phyloP scores from a whole-genome alignment of 2,113 vertebrate genomes.

The Etheostoma cragini region DNA sequence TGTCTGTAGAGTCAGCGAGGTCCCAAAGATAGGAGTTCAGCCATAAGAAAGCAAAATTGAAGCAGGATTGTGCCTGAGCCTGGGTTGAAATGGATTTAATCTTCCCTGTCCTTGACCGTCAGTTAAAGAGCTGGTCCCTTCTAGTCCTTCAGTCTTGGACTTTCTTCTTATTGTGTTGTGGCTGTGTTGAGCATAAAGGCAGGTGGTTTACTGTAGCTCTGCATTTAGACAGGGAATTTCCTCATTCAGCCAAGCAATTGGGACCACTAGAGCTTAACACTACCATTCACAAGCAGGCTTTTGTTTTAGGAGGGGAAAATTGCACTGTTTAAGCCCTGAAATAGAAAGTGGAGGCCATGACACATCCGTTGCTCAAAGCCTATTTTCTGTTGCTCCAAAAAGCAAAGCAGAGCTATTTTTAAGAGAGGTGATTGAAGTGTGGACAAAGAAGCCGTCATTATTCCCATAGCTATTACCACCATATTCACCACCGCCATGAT shows the following conservation, averaged over 20 bases:
- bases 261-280: conserved; percentile 21
- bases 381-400: conserved; percentile 34
- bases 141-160: not conserved
- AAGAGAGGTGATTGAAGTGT: conserved; percentile 18
- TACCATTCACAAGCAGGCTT: conserved; percentile 45
- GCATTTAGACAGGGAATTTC: conserved; percentile 37
- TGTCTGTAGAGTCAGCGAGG: conserved; percentile 40
- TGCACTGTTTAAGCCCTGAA: conserved; percentile 49
- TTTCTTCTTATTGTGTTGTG: conserved; percentile 17
- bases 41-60: conserved; percentile 53
- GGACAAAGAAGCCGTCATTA: conserved; percentile 15
- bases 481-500: conserved; percentile 9
- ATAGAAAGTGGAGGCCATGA: conserved; percentile 58
- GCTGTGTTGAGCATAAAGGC: conserved; percentile 26
- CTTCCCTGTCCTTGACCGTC: conserved; percentile 1
- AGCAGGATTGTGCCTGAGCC: conserved; percentile 18
- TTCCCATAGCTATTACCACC: conserved; percentile 9
- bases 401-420: conserved; percentile 33
- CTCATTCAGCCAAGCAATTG: conserved; percentile 24
- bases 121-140: conserved; percentile 3
- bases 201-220: conserved; percentile 54
- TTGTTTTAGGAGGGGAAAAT: conserved; percentile 68
- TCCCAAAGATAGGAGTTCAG: conserved; percentile 58
- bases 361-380: conserved; percentile 39
- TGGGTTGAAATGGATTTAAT: conserved; percentile 12